A percentile compares a stretch with the other conserved stretches of the same genome.
These are phyloP conservation scores for Papilio gigon DNA, from an alignment of 2,888 invertebrate species.

Conservation along the genomic window DNA sequence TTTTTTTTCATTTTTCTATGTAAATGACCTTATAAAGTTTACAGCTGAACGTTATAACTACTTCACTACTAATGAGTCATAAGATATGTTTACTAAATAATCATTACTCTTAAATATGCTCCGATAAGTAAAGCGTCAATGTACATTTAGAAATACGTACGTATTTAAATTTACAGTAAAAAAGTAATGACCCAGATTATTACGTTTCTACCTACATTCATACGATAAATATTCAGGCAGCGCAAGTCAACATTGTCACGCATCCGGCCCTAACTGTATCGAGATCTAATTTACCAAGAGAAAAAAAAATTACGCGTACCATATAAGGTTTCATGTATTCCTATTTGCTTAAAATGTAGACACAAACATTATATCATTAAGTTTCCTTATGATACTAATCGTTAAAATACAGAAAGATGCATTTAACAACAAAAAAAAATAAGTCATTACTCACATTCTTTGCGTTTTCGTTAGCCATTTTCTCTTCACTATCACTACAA, in stretches of 20 bases:
- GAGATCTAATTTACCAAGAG: slow-evolving; percentile 55
- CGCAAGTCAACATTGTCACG: slow-evolving; percentile 64
- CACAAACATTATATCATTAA: neutral
- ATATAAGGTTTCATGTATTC: neutral
- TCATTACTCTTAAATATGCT: slow-evolving; percentile 1
- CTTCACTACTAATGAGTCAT: slow-evolving; percentile 3
- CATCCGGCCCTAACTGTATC: slow-evolving; percentile 64
- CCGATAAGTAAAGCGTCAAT: slow-evolving; percentile 36
- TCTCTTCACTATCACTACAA: slow-evolving; percentile 41
- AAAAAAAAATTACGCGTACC: slow-evolving; percentile 44
- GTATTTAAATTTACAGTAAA: slow-evolving; percentile 37
- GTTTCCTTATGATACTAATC: no score
- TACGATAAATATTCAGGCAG: slow-evolving; percentile 59
- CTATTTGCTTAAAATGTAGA: neutral
- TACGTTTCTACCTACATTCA: slow-evolving; percentile 48
- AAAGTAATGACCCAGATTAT: slow-evolving; percentile 36
- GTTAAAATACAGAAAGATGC: neutral
- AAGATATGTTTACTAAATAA: slow-evolving; percentile 2
- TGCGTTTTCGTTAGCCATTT: slow-evolving; percentile 83
- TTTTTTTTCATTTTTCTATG: neutral
- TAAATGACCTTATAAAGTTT: neutral
- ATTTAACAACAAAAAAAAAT: slow-evolving; percentile 28
- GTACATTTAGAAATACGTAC: neutral
- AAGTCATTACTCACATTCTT: slow-evolving; percentile 80
- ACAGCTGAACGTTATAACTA: neutral